Base-by-base conservation (phyloP, 2,113 vertebrate species). In the Puffinus mauretanicus region DNA sequence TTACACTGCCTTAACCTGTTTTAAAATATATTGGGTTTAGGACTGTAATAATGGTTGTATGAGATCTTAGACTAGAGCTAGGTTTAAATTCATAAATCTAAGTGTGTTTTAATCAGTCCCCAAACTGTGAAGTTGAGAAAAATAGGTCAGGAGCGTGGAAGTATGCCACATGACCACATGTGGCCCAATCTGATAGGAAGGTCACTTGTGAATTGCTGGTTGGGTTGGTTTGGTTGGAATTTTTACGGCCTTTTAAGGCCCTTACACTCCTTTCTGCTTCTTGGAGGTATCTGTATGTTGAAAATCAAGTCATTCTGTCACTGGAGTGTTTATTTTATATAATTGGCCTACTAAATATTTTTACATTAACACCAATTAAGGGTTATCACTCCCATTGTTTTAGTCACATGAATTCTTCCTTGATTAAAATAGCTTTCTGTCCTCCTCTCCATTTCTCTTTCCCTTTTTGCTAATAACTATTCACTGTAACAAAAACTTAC, bases 91-190 rank as follows among this genome's bases (percentile, higher is more conserved):
- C 7, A 2, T 36, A 40, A 58, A 14, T 87, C 12, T 40, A 22
- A 26, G 17, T 22, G 19, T 57, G 27, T 67, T 67, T 70, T 67
- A 62, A 65, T 54, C 29, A 46, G 57, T 54, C 10, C 12, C 25
- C 21, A 30, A 36, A 32, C 18, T 46, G 36, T 46, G 60, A 70
- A 65, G 36, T 19, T 75, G 51, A 75, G 78, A 60, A 55, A 54
- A 62, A 44, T 5, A 29, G 57, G 20, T 81, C 54, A 51, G 58
- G 62, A 82, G 30, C 32, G 36, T 57, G 34, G 30, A 61, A 7
- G 14, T 20, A 14, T 6, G 14, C 46, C 0, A 1, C 16, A 3
- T 26, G 26, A 38, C n/a, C 17, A 8, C 0, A 1, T 25, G 16
- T 54, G 30, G 22, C n/a, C 12, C 60, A 32, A 0, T 44, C 24